phyloP scores from a whole-genome alignment of 2,888 invertebrate species.

The Amaurobius ferox region DNA sequence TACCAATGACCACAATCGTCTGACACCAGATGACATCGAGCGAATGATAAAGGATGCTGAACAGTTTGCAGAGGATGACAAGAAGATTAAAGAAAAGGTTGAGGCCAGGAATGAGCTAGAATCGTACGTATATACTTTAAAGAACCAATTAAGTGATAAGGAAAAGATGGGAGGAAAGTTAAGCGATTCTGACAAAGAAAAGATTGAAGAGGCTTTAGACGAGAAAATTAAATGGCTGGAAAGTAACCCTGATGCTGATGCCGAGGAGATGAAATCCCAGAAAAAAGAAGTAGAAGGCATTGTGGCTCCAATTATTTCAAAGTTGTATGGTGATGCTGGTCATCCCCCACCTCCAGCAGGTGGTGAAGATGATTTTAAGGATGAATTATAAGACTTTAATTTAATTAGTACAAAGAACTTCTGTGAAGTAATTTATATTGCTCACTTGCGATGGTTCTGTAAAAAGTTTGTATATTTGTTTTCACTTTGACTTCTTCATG shows the following conservation, averaged over 20 bases:
- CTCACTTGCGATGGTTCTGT: conserved; percentile 12
- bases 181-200: conserved; percentile 92
- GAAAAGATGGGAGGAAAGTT: conserved; percentile 96
- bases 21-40: conserved; percentile 98
- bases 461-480: conserved; percentile 41
- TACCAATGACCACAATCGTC: conserved; percentile 97
- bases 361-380: conserved; percentile 87
- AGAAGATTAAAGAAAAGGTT: conserved; percentile 95
- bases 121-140: conserved; percentile 97
- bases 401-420: conserved; percentile 20
- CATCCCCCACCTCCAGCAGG: conserved; percentile 83
- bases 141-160: conserved; percentile 97
- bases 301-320: conserved; percentile 97
- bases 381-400: conserved; percentile 76
- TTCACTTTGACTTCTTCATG: background rate
- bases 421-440: conserved; percentile 32
- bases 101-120: conserved; percentile 98
- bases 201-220: conserved; percentile 95
- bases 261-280: conserved; percentile 94
- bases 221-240: conserved; percentile 99
- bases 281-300: conserved; percentile 95
- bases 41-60: conserved; percentile 99
- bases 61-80: conserved; percentile 99
- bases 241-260: conserved; percentile 93
- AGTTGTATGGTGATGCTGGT: conserved; percentile 93